A percentile compares a stretch with the other conserved stretches of the same genome.
These are phyloP conservation scores for Pangasius djambal DNA, from an alignment of 2,797 vertebrate species.

Conservation along the genomic window DNA sequence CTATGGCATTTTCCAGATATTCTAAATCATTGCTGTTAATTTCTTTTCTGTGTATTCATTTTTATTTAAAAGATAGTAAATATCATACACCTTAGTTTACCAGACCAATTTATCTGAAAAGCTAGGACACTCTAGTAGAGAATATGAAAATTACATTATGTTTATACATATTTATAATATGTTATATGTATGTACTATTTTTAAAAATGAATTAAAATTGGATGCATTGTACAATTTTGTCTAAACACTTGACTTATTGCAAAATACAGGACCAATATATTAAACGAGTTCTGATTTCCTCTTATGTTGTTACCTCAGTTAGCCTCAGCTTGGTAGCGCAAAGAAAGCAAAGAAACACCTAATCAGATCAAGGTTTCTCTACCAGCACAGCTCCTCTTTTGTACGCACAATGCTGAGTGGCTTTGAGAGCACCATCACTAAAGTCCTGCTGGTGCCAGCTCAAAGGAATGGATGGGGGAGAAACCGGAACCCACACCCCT, in stretches of 20 bases:
- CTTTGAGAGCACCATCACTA: neutral
- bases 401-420: constrained; percentile 22
- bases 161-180: neutral
- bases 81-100: neutral
- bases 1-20: neutral
- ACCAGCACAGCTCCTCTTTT: constrained; percentile 18
- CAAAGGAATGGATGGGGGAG: constrained; percentile 28
- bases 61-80: neutral
- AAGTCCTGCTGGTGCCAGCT: constrained; percentile 3
- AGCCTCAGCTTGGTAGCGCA: constrained; percentile 8
- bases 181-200: neutral
- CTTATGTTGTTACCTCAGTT: neutral
- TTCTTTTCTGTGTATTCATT: neutral
- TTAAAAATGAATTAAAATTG: neutral
- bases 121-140: neutral
- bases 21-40: neutral
- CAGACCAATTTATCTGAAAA: neutral
- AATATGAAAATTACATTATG: neutral
- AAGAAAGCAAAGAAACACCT: constrained; percentile 14
- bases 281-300: neutral
- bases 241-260: neutral
- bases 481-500: constrained; percentile 39
- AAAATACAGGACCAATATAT: neutral
- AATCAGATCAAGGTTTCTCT: constrained; percentile 1
- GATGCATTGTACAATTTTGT: neutral